Conservation (phyloP, 2,888 invertebrate genomes). For the Tachina grossa region DNA sequence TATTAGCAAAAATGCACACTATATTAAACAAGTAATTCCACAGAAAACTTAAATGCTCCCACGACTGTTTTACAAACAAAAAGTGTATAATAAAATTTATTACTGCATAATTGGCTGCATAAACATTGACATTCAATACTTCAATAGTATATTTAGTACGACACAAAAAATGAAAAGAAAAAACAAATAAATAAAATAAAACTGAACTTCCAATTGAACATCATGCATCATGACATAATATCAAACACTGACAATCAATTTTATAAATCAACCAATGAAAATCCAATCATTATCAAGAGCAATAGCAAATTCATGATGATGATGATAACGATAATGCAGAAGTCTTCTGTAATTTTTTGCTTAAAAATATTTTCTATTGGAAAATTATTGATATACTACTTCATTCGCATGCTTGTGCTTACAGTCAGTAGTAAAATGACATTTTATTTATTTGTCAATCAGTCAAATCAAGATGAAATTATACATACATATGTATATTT, state of each 20-base stretch:
- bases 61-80: background rate
- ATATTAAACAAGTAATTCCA: conserved; percentile 27
- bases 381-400: background rate
- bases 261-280: conserved; percentile 25
- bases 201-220: conserved; percentile 26
- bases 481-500: background rate
- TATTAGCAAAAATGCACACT: conserved; percentile 19
- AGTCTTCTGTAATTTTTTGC: conserved; percentile 44
- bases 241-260: conserved; percentile 45
- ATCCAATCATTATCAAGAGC: conserved; percentile 17
- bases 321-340: conserved; percentile 8
- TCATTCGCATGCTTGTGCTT: background rate
- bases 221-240: conserved; percentile 47
- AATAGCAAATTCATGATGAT: conserved; percentile 11
- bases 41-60: background rate
- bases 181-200: background rate
- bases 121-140: conserved; percentile 66
- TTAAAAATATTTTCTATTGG: background rate
- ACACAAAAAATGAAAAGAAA: background rate
- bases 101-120: conserved; percentile 69
- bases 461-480: conserved; percentile 44
- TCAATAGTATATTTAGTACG: background rate
- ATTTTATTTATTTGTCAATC: conserved; percentile 35
- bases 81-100: conserved; percentile 60
- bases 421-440: background rate